Conservation (phyloP, 2,113 vertebrate genomes). For the Takifugu flavidus region DNA sequence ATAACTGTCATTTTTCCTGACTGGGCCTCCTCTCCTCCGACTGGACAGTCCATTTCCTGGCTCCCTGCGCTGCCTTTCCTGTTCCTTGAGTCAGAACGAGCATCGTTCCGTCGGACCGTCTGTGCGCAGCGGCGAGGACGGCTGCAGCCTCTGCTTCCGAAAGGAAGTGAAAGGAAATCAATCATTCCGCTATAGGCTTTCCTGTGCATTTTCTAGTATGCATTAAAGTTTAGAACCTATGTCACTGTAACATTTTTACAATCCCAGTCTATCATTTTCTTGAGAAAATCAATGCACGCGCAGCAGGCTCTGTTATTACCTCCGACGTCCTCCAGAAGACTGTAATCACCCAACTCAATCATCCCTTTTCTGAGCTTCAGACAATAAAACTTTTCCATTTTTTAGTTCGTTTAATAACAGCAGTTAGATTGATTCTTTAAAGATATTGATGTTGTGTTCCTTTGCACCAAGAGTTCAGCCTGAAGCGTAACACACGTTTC, state of each 20-base stretch:
- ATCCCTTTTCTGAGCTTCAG: conserved; percentile 13
- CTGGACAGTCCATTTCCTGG: conserved; percentile 64
- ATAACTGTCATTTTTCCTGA: conserved; percentile 46
- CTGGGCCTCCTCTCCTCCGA: conserved; percentile 47
- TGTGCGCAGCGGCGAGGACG: neutral
- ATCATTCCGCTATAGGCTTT: neutral
- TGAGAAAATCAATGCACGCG: neutral
- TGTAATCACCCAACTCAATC: conserved; percentile 19
- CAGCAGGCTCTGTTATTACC: conserved; percentile 5
- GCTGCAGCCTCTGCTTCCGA: conserved; percentile 7
- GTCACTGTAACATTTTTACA: conserved; percentile 10
- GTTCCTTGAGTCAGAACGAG: conserved; percentile 42
- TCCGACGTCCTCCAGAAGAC: conserved; percentile 5
- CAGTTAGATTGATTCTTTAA: neutral
- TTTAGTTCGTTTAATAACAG: neutral
- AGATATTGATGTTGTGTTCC: conserved; percentile 14
- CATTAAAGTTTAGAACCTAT: conserved; percentile 1
- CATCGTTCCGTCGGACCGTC: neutral
- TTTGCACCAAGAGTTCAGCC: too few relatives aligned
- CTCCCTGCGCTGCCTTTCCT: conserved; percentile 55
- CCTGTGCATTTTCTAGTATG: neutral
- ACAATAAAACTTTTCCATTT: conserved; percentile 17
- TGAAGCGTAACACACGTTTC: too few relatives aligned
- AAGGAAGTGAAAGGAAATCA: too few relatives aligned
- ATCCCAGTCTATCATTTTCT: conserved; percentile 8